A percentile compares a stretch with the other conserved stretches of the same genome.
Conservation (phyloP, 2,888 invertebrate genomes). For the Gnatocerus cornutus region DNA sequence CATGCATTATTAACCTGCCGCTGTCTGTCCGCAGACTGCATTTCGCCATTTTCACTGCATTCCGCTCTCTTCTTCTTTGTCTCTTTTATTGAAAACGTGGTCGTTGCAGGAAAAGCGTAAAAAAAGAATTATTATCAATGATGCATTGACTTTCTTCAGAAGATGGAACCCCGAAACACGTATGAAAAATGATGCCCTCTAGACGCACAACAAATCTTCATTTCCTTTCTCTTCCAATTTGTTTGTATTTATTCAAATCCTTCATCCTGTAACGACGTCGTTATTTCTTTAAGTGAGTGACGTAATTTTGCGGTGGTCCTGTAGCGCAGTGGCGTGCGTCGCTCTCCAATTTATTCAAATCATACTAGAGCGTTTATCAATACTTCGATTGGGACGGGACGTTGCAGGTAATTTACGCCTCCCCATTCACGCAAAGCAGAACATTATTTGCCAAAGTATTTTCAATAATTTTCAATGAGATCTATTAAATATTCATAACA, state of each 20-base stretch:
- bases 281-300: conserved; percentile 8
- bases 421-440: no score
- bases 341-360: conserved; percentile 36
- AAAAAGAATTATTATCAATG: no score
- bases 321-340: conserved; percentile 30
- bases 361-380: conserved; percentile 42
- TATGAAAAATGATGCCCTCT: not conserved
- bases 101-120: not conserved
- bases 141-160: no score
- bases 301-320: conserved; percentile 14
- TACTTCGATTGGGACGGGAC: conserved; percentile 49
- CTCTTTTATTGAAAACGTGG: conserved; percentile 43
- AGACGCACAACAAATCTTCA: not conserved
- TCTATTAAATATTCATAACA: no score
- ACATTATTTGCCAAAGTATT: no score
- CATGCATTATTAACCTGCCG: conserved; percentile 59
- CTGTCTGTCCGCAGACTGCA: conserved; percentile 56
- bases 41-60: conserved; percentile 61
- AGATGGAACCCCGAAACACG: no score
- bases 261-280: conserved; percentile 6
- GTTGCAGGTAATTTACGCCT: conserved; percentile 59
- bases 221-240: not conserved
- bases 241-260: conserved; percentile 9
- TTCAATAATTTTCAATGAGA: no score
- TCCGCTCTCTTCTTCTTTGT: conserved; percentile 53